These are phyloP conservation scores for Apamea crenata DNA, from an alignment of 2,888 invertebrate species.

Conservation along the genomic window DNA sequence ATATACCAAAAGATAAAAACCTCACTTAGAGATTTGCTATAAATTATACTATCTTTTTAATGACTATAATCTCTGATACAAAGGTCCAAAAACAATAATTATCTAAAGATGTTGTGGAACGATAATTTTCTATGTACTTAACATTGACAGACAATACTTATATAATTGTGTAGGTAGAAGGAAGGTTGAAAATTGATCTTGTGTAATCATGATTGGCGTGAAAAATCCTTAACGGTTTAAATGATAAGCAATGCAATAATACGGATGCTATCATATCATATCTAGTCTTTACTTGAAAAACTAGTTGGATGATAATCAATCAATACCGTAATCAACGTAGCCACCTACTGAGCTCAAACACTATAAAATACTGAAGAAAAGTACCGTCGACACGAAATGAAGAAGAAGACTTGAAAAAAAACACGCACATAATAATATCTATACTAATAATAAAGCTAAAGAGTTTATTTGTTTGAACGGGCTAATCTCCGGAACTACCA, in stretches of 20 bases:
- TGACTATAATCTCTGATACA: conserved; percentile 68
- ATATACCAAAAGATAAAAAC: conserved; percentile 75
- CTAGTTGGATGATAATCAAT: no score
- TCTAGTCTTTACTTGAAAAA: no score
- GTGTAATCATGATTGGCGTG: not conserved
- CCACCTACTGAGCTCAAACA: no score
- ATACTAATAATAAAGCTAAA: no score
- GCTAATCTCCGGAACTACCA: no score
- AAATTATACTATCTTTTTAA: conserved; percentile 58
- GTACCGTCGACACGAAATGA: no score
- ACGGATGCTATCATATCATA: not conserved
- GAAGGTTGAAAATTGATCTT: conserved; percentile 14
- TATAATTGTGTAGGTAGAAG: conserved; percentile 32
- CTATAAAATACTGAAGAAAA: no score
- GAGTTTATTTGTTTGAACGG: no score
- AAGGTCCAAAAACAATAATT: conserved; percentile 56
- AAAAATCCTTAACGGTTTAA: not conserved
- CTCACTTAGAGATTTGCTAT: conserved; percentile 59
- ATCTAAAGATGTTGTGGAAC: conserved; percentile 20
- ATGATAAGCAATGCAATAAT: conserved; percentile 1
- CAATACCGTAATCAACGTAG: no score
- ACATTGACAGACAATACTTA: conserved; percentile 4
- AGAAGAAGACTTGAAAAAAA: no score
- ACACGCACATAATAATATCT: no score
- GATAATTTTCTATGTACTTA: conserved; percentile 24